Percentiles rank a stretch among this genome's conserved stretches.
These are phyloP conservation scores for Loris lydekkerianus DNA, from an alignment of 2,797 vertebrate genomes.

Conservation along the genomic window DNA sequence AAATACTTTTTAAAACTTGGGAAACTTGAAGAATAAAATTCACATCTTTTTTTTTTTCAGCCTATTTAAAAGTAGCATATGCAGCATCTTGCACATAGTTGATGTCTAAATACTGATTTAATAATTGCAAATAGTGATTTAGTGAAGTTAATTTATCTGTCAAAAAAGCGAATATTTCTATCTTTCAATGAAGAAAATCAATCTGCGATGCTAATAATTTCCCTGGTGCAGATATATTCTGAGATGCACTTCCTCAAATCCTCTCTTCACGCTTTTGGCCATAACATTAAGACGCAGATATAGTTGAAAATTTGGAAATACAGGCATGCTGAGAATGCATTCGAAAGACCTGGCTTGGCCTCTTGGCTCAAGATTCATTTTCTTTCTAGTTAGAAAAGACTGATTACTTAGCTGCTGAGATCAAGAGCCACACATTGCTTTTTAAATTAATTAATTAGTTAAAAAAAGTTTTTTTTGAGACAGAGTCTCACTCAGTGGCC, in stretches of 20 bases:
- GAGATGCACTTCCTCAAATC: neutral
- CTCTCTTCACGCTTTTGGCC: neutral
- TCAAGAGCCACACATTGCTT: neutral
- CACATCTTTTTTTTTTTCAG: neutral
- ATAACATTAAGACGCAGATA: neutral
- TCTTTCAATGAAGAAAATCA: conserved; percentile 37
- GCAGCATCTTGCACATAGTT: neutral
- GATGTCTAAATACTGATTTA: conserved; percentile 46
- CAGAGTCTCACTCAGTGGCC: neutral
- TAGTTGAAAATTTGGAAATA: neutral
- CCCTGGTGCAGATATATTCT: conserved; percentile 21
- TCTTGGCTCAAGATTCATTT: neutral
- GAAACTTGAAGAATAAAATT: conserved; percentile 5
- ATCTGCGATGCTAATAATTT: conserved; percentile 17
- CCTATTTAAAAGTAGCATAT: neutral
- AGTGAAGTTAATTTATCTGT: conserved; percentile 30
- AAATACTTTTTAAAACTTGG: conserved; percentile 43
- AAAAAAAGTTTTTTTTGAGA: neutral
- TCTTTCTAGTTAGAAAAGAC: conserved; percentile 17
- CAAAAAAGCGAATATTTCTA: conserved; percentile 6
- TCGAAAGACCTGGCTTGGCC: neutral
- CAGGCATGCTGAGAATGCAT: neutral
- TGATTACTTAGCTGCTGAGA: neutral
- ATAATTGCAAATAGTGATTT: conserved; percentile 38
- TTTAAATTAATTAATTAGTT: neutral